These are phyloP conservation scores for Xyrauchen texanus DNA, from an alignment of 2,113 vertebrate species.

Conservation along the genomic window DNA sequence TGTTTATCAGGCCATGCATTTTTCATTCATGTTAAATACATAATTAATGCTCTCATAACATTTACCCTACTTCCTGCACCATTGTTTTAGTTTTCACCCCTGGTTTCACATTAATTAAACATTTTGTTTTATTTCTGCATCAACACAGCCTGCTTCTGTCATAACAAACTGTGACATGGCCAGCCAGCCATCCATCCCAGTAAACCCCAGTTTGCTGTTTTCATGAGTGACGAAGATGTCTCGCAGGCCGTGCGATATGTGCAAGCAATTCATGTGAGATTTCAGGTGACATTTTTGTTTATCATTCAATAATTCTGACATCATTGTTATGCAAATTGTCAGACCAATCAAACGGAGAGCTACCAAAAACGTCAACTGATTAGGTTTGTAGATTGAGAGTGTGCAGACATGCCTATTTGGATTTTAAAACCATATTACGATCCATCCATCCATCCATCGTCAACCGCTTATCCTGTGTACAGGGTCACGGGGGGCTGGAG, in stretches of 20 bases:
- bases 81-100: conserved; percentile 48
- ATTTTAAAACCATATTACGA: background rate
- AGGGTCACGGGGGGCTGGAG: too few species aligned
- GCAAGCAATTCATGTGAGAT: background rate
- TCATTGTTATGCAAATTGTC: background rate
- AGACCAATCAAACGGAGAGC: background rate
- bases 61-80: conserved; percentile 44
- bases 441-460: too few species aligned
- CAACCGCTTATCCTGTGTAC: too few species aligned
- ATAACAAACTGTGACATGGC: background rate
- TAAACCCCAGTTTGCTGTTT: background rate
- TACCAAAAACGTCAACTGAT: background rate
- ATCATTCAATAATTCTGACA: background rate
- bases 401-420: too few species aligned
- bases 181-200: background rate
- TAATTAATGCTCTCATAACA: background rate
- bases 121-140: conserved; percentile 37
- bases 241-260: background rate
- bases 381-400: background rate
- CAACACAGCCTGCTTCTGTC: background rate
- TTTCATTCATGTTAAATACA: too few species aligned
- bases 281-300: background rate
- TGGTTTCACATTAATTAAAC: conserved; percentile 50
- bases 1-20: too few species aligned
- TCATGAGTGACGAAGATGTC: background rate